Percentiles rank a stretch among this genome's conserved stretches.
Conservation (phyloP, 1,140 invertebrate species). For the Anoplolepis gracilipes region DNA sequence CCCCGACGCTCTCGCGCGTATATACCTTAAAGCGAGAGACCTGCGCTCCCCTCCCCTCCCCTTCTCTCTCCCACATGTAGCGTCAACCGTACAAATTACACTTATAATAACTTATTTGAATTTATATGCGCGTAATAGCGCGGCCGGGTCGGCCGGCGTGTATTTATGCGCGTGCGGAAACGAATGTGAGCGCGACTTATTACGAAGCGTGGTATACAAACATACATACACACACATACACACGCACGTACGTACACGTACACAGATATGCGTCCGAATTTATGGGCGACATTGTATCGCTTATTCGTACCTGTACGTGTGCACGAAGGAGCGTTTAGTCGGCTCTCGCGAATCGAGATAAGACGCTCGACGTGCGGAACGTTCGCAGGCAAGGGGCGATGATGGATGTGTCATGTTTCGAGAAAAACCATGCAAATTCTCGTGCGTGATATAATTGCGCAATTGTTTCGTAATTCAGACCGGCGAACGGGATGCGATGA, state of each 20-base stretch:
- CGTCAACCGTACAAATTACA: slow-evolving; percentile 83
- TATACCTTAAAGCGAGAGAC: slow-evolving; percentile 85
- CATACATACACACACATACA: not conserved
- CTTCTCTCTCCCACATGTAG: slow-evolving; percentile 69
- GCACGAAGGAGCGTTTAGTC: slow-evolving; percentile 52
- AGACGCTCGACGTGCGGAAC: slow-evolving; percentile 55
- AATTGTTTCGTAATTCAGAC: slow-evolving; percentile 51
- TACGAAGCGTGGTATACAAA: slow-evolving; percentile 29
- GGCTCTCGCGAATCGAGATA: slow-evolving; percentile 46
- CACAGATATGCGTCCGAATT: slow-evolving; percentile 49
- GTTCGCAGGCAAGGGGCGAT: slow-evolving; percentile 38
- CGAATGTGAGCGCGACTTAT: slow-evolving; percentile 59
- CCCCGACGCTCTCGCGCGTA: slow-evolving; percentile 78
- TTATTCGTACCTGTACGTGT: slow-evolving; percentile 32
- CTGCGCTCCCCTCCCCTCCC: slow-evolving; percentile 73
- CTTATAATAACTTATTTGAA: slow-evolving; percentile 84
- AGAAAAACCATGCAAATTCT: slow-evolving; percentile 59
- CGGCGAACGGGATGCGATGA: not conserved
- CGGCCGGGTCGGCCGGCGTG: slow-evolving; percentile 22
- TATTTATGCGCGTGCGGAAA: slow-evolving; percentile 59
- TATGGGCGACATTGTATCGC: slow-evolving; percentile 53
- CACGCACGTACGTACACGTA: not conserved
- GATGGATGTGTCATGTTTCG: slow-evolving; percentile 58
- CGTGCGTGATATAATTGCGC: slow-evolving; percentile 57
- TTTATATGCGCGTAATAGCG: slow-evolving; percentile 74